Conservation (phyloP, 2,888 invertebrate genomes). For the Diachrysia chrysitis region DNA sequence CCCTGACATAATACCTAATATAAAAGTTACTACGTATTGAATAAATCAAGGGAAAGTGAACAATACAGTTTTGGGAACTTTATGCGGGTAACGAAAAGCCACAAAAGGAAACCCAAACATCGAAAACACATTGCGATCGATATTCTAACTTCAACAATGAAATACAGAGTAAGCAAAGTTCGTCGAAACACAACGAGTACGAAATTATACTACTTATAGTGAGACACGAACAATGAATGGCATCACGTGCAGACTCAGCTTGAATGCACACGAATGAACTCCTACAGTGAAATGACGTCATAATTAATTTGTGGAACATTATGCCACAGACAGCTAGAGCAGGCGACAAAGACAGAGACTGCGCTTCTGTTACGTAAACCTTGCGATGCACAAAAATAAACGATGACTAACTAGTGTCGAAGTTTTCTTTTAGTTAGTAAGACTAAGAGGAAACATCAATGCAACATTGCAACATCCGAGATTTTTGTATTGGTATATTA, state of each 20-base stretch:
- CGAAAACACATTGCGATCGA: constrained; percentile 14
- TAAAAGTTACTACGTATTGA: not conserved
- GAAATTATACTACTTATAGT: constrained; percentile 24
- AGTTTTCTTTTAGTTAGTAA: not conserved
- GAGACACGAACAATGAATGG: constrained; percentile 30
- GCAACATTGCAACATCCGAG: no score
- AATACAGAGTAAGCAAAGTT: constrained; percentile 19
- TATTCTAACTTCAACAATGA: constrained; percentile 22
- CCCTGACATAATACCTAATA: constrained; percentile 3
- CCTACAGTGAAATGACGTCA: constrained; percentile 23
- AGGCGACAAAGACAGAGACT: constrained; percentile 7
- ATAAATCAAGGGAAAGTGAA: constrained; percentile 5
- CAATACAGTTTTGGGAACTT: not conserved
- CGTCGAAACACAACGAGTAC: constrained; percentile 13
- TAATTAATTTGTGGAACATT: constrained; percentile 11
- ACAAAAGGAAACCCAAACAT: not conserved
- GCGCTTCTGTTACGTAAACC: not conserved
- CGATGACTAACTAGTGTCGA: not conserved
- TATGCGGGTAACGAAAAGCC: not conserved
- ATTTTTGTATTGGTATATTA: not conserved
- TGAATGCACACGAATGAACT: constrained; percentile 30
- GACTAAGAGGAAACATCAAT: no score
- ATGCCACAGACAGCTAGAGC: constrained; percentile 7
- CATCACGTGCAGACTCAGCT: constrained; percentile 19
- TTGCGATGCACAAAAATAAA: not conserved